Percentiles rank a stretch among this genome's conserved stretches.
Evolutionary conservation across 2,113 vertebrate species (phyloP).

Genomic region (Xiphorhynchus elegans): DNA sequence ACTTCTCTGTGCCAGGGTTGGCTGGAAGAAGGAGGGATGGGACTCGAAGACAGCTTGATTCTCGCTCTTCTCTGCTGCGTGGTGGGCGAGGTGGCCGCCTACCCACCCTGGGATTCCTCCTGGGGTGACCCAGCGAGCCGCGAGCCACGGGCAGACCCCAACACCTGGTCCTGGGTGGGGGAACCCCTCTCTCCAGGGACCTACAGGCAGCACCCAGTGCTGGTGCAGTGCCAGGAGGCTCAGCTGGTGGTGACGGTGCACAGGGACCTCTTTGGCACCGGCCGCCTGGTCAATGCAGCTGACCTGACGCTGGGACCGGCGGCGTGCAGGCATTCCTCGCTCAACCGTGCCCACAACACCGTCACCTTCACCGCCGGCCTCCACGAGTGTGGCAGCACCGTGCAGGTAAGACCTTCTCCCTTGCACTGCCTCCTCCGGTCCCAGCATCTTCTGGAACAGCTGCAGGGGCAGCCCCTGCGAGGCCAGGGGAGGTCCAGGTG

Average conservation of each 20-base stretch:
- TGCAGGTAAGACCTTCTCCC: not conserved
- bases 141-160: not conserved
- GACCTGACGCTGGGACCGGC: not conserved
- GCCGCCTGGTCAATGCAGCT: not conserved
- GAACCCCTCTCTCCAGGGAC: not conserved
- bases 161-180: not conserved
- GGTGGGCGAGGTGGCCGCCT: not conserved
- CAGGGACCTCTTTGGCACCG: conserved; percentile 28
- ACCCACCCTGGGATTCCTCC: not conserved
- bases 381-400: not conserved
- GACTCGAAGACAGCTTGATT: not conserved
- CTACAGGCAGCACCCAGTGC: not conserved
- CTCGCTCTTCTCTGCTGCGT: not conserved
- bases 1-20: not conserved
- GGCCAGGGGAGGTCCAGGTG: not conserved
- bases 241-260: conserved; percentile 19
- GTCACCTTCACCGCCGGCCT: conserved; percentile 7
- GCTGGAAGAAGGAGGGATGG: not conserved
- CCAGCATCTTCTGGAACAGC: not conserved
- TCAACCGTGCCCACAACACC: not conserved
- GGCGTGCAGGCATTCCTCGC: not conserved
- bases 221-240: conserved; percentile 18
- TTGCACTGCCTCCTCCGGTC: fast-evolving
- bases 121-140: not conserved
- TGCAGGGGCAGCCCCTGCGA: not conserved